Evolutionary conservation across 2,113 vertebrate genomes (phyloP), one percentile per base, ranked within the genome.

Genomic region (Talpa occidentalis): DNA sequence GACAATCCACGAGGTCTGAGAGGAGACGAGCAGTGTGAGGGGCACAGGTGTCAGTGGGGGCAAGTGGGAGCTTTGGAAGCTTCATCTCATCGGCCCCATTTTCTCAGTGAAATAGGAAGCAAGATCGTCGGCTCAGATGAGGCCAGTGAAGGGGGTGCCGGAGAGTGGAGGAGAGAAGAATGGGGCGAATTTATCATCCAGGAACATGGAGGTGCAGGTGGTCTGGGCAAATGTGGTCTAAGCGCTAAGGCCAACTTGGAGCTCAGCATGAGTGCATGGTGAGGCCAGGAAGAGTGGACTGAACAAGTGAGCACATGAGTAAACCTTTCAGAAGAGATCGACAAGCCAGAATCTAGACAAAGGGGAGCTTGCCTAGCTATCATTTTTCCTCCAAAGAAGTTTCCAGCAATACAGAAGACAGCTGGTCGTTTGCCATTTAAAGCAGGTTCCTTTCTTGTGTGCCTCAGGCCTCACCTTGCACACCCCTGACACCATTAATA

Each of bases 1-100:
- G 49, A 69, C 40, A 30, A 17, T 35, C 28, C 40, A 28, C 6
- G 5, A 1, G 14, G 9, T 0, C 0, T 16, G 9, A 40, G 10
- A 40, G 52, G 35, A 67, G 56, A 24, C 15, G 21, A 19, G 10
- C 10, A 40, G 30, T 2, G 22, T 28, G 28, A 12, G 32, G 49
- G 59, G 47, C 10, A 26, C 30, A 44, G 26, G 15, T 10, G 73
- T 40, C 1, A 5, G 32, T 10, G 17, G 14, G 40, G 12, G 17
- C 72, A 15, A 0, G 17, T 28, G 26, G 42, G 40, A 49, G 19
- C 2, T 49, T 12, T 2, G 24, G 28, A 72, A 83, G 42, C 7
- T 35, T 35, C 72, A 30, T 64, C 21, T 5, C 6, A 35, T 15
- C 2, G 10, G n/a, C 40, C 40, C 30, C 11, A 42, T 10, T 52